phyloP scores from a whole-genome alignment of 2,888 invertebrate genomes.

The Noctua pronuba region DNA sequence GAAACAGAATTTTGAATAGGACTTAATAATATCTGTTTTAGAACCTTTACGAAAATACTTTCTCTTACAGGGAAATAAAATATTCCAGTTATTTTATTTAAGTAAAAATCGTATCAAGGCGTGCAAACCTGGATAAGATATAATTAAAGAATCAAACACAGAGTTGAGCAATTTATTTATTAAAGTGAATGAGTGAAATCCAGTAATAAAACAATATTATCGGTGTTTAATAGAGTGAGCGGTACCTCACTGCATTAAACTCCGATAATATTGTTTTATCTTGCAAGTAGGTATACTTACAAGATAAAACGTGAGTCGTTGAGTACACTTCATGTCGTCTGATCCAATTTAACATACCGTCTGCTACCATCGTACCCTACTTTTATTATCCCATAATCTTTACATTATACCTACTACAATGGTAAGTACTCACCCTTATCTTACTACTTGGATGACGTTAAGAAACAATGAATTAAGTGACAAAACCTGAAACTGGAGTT shows the following conservation, averaged over 20 bases:
- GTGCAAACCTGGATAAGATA: background rate
- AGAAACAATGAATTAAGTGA: background rate
- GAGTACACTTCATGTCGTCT: constrained; percentile 23
- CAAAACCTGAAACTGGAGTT: background rate
- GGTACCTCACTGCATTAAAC: too few relatives aligned
- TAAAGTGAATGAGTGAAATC: background rate
- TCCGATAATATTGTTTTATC: too few relatives aligned
- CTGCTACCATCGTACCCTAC: constrained; percentile 5
- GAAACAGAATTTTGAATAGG: background rate
- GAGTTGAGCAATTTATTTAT: background rate
- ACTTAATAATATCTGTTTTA: background rate
- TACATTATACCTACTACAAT: constrained; percentile 28
- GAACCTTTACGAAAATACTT: background rate
- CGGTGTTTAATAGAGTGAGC: background rate
- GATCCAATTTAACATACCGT: constrained; percentile 22
- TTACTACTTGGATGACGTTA: constrained; percentile 9
- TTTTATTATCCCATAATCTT: constrained; percentile 48
- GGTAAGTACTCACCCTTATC: constrained; percentile 18
- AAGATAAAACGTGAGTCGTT: constrained; percentile 25
- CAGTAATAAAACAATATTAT: background rate
- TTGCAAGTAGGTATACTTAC: background rate
- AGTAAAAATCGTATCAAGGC: background rate
- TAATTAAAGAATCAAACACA: background rate
- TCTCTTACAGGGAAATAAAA: background rate
- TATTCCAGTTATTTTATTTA: background rate